Percentiles rank a stretch among this genome's conserved stretches.
These are phyloP conservation scores for Tolypeutes matacus DNA, from an alignment of 2,797 vertebrate genomes.

Conservation along the genomic window DNA sequence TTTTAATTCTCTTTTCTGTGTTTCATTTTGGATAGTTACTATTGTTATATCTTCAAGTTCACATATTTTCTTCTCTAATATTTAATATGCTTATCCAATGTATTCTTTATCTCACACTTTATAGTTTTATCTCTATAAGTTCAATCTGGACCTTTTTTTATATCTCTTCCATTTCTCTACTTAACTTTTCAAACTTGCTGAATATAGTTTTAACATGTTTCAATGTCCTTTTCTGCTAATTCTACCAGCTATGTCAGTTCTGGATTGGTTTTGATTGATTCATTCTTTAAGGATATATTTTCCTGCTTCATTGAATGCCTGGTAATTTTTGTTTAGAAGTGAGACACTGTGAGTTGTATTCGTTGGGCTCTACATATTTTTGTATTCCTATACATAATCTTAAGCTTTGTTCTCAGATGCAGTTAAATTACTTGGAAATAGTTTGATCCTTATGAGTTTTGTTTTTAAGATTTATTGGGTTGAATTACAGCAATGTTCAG, in stretches of 20 bases:
- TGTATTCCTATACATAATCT: not conserved
- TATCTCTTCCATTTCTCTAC: not conserved
- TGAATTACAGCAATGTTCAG: not conserved
- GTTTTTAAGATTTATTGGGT: slow-evolving; percentile 19
- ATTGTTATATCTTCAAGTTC: not conserved
- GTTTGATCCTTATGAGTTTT: not conserved
- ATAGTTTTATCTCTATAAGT: not conserved
- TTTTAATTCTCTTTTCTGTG: not conserved
- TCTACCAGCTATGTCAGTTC: slow-evolving; percentile 17
- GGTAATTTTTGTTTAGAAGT: slow-evolving; percentile 7
- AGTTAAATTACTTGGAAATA: slow-evolving; percentile 10
- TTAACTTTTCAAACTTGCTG: not conserved
- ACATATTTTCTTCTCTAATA: not conserved
- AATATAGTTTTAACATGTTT: not conserved
- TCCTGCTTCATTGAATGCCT: not conserved
- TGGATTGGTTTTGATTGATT: not conserved
- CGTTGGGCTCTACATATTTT: slow-evolving; percentile 1
- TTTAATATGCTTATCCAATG: not conserved
- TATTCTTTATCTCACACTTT: not conserved
- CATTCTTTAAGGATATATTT: not conserved
- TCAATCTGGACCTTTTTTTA: not conserved
- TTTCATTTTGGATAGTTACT: not conserved
- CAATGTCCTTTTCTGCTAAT: not conserved
- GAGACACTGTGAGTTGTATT: slow-evolving; percentile 40
- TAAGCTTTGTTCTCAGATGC: not conserved